Evolutionary conservation across 1,140 invertebrate species (phyloP).

Genomic region (Harpegnathos saltator): DNA sequence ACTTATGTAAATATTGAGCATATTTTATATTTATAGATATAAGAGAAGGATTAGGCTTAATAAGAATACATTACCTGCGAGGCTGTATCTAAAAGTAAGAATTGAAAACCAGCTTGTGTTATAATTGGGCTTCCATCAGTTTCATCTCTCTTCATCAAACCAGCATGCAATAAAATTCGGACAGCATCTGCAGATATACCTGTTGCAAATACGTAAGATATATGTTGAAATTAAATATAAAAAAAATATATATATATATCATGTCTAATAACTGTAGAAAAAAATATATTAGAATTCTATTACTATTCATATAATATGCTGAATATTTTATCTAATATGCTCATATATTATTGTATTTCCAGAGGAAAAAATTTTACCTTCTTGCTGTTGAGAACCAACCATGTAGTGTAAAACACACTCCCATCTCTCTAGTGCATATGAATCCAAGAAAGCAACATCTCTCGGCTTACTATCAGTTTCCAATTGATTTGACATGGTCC

Average conservation of each 20-base stretch:
- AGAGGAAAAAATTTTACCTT: constrained; percentile 85
- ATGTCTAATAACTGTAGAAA: constrained; percentile 17
- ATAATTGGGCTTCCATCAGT: constrained; percentile 94
- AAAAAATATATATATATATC: constrained; percentile 16
- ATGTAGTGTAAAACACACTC: constrained; percentile 99
- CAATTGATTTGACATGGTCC: constrained; percentile 94
- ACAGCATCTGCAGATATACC: constrained; percentile 97
- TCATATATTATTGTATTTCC: constrained; percentile 16
- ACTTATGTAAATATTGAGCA: neutral
- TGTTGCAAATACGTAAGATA: constrained; percentile 57
- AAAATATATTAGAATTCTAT: constrained; percentile 37
- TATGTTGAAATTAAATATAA: constrained; percentile 2
- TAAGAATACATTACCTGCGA: constrained; percentile 88
- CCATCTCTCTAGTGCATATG: constrained; percentile 97
- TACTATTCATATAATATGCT: neutral
- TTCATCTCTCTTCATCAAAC: constrained; percentile 95
- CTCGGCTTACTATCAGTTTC: constrained; percentile 95
- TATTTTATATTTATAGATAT: neutral
- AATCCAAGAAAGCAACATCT: constrained; percentile 95
- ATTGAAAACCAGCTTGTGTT: constrained; percentile 97
- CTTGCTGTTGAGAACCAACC: constrained; percentile 95
- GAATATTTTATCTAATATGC: neutral
- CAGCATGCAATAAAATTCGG: constrained; percentile 95
- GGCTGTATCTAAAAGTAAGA: constrained; percentile 96
- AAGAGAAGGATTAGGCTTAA: neutral